phyloP scores from a whole-genome alignment of 1,140 invertebrate genomes.

The Elysia chlorotica region DNA sequence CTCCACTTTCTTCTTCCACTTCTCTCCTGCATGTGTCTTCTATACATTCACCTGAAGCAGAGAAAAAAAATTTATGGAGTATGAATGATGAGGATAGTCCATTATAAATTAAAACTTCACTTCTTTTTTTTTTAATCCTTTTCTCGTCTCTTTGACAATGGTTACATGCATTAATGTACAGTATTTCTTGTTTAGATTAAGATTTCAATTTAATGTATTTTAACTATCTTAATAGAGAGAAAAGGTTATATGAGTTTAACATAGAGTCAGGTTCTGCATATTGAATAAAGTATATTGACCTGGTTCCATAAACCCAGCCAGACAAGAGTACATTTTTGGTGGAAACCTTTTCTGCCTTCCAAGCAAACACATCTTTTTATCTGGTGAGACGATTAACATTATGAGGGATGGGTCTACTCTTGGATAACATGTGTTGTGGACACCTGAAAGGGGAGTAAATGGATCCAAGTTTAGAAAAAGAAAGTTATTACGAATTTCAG shows the following conservation, averaged over 20 bases:
- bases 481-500: no score
- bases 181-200: no score
- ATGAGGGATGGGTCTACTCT: constrained; percentile 67
- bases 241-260: background rate
- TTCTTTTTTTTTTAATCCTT: no score
- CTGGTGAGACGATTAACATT: constrained; percentile 63
- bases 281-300: constrained; percentile 49
- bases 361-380: constrained; percentile 63
- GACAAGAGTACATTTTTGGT: constrained; percentile 67
- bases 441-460: background rate
- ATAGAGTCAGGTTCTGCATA: background rate
- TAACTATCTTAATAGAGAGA: background rate
- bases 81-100: no score
- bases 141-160: no score
- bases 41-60: constrained; percentile 65
- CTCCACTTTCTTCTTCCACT: constrained; percentile 69
- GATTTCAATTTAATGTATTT: no score
- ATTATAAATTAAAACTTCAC: no score
- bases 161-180: no score
- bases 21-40: constrained; percentile 67
- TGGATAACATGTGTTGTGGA: constrained; percentile 60
- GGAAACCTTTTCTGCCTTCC: constrained; percentile 65
- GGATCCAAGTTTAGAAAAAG: no score
- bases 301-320: constrained; percentile 69
- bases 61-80: background rate